Evolutionary conservation across 2,888 invertebrate genomes (phyloP).

Genomic region (Thecophora atra): DNA sequence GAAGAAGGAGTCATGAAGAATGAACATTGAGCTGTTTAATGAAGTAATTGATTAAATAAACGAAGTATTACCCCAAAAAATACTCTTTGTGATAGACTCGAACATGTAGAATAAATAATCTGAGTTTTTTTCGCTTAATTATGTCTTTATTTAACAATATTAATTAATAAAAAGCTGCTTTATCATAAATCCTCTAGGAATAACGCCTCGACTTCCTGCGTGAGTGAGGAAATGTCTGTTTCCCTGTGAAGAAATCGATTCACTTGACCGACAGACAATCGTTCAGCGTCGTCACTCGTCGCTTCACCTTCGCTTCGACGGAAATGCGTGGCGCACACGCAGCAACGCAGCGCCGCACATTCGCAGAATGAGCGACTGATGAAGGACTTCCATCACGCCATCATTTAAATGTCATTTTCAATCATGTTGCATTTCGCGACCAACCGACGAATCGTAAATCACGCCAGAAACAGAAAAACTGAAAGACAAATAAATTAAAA

Average conservation of each 20-base stretch:
- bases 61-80: too few species aligned
- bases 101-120: too few species aligned
- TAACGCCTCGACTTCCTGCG: too few species aligned
- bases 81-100: too few species aligned
- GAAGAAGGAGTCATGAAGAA: too few species aligned
- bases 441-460: slow-evolving; percentile 44
- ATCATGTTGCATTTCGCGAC: slow-evolving; percentile 41
- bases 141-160: too few species aligned
- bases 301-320: not conserved
- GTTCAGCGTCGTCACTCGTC: not conserved
- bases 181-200: too few species aligned
- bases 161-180: too few species aligned
- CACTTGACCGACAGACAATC: not conserved
- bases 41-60: too few species aligned
- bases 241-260: not conserved
- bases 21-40: too few species aligned
- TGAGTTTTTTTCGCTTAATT: too few species aligned
- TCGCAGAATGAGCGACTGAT: slow-evolving; percentile 19
- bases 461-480: slow-evolving; percentile 22
- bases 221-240: too few species aligned
- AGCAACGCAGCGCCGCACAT: not conserved
- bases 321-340: not conserved
- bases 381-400: slow-evolving; percentile 34
- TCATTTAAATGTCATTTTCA: slow-evolving; percentile 42
- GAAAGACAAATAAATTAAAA: slow-evolving; percentile 17